Evolutionary conservation across 2,888 invertebrate genomes (phyloP), one percentile per base, ranked within the genome.

Genomic region (Lepidocyrtinus sp.): DNA sequence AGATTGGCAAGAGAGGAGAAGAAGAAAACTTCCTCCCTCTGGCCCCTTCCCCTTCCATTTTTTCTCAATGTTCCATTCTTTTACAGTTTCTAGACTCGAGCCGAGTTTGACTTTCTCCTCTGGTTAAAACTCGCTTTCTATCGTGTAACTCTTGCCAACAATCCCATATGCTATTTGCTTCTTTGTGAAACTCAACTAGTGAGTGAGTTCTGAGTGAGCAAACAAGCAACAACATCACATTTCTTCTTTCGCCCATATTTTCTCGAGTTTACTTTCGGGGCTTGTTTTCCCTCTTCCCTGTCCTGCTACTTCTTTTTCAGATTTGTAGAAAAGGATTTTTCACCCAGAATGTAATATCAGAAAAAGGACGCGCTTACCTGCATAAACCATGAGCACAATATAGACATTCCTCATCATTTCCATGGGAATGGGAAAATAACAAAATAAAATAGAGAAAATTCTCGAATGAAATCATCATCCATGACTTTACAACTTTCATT

Each of bases 41-140:
- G 9, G 55, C 69, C n/a, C 59, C 24, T 45, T 36, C 55, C 25
- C n/a, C 77, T 61, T 55, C 15, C 59, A 61, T 27, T 3, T 63
- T n/a, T n/a, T n/a, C n/a, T n/a, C n/a, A n/a, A n/a, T n/a, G n/a
- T n/a, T 75, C 12, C 24, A 22, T 25, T n/a, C n/a, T 63, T 27
- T 64, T 62, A 26, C 24, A 69, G 12, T 17, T 15, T 50, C 45
- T 26, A n/a, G n/a, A n/a, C n/a, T n/a, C n/a, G n/a, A n/a, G n/a
- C n/a, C 68, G 17, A 3, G 17, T 55, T 17, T 55, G 55, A 55
- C 55, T 55, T 55, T 55, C 17, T 36, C 36, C 61, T 68, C 50
- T 26, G 36, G 27, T 3, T 59, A 46, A 17, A 59, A 17, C 46
- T 68, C 24, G 50, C 17, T 64, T 25, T 27, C 64, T 27, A 9